phyloP scores from a whole-genome alignment of 2,113 vertebrate genomes.

The Ictalurus furcatus region DNA sequence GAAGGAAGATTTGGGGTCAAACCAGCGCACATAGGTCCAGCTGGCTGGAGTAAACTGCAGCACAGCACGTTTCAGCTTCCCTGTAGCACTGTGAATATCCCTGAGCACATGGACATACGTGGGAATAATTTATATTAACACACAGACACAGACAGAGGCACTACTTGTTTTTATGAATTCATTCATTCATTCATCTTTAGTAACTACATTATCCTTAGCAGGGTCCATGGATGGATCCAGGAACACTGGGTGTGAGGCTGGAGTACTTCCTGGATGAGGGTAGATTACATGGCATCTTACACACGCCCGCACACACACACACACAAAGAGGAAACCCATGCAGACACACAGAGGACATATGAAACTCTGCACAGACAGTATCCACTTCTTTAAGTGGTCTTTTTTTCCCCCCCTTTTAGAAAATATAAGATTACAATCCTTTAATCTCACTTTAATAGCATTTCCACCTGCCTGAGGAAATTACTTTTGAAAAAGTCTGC shows the following conservation, averaged over 20 bases:
- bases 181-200: background rate
- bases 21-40: slow-evolving; percentile 98
- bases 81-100: slow-evolving; percentile 95
- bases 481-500: too few species aligned
- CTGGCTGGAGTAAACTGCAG: slow-evolving; percentile 97
- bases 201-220: background rate
- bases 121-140: background rate
- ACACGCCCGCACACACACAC: background rate
- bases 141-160: background rate
- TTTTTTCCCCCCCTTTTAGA: background rate
- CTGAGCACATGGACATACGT: slow-evolving; percentile 60
- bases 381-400: too few species aligned
- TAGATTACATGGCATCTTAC: background rate
- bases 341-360: background rate
- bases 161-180: background rate
- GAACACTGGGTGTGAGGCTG: background rate
- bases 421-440: background rate
- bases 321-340: background rate
- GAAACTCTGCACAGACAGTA: background rate
- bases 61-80: slow-evolving; percentile 93
- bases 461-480: too few species aligned
- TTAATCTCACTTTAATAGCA: too few species aligned
- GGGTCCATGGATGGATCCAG: background rate
- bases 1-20: slow-evolving; percentile 96
- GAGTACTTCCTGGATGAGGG: background rate